Percentiles rank a stretch among this genome's conserved stretches.
Conservation (phyloP, 1,140 invertebrate genomes). For the Melitaea cinxia region DNA sequence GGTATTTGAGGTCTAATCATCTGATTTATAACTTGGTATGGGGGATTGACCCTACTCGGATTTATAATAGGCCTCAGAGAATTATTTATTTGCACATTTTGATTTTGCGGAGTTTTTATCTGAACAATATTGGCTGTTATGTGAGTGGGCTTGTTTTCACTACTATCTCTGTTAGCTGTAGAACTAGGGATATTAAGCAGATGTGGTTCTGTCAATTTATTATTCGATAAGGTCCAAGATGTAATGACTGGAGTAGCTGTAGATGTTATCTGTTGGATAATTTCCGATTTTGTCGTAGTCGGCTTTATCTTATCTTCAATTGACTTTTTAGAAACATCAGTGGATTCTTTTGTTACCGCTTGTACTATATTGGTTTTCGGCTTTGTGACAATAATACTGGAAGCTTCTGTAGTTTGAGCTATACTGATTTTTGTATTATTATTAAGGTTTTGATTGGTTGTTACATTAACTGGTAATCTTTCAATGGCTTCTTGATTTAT, state of each 20-base stretch:
- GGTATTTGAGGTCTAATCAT: conserved; percentile 67
- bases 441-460: conserved; percentile 61
- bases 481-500: conserved; percentile 67
- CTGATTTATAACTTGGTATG: conserved; percentile 78
- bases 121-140: conserved; percentile 76
- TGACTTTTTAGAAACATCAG: conserved; percentile 35
- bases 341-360: conserved; percentile 45
- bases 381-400: conserved; percentile 52
- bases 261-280: conserved; percentile 70
- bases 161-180: conserved; percentile 51
- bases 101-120: conserved; percentile 62
- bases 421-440: conserved; percentile 44
- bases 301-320: conserved; percentile 54
- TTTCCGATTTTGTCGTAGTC: conserved; percentile 71
- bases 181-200: conserved; percentile 63
- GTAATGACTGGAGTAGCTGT: conserved; percentile 83
- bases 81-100: conserved; percentile 56
- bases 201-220: conserved; percentile 69
- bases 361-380: conserved; percentile 58
- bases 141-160: conserved; percentile 72
- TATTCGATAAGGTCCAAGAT: conserved; percentile 75
- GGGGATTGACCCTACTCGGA: conserved; percentile 60
- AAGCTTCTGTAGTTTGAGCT: conserved; percentile 43
- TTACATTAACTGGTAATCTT: conserved; percentile 66
- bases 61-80: conserved; percentile 62